These are phyloP conservation scores for Agrochola macilenta DNA, from an alignment of 2,888 invertebrate species.

Conservation along the genomic window DNA sequence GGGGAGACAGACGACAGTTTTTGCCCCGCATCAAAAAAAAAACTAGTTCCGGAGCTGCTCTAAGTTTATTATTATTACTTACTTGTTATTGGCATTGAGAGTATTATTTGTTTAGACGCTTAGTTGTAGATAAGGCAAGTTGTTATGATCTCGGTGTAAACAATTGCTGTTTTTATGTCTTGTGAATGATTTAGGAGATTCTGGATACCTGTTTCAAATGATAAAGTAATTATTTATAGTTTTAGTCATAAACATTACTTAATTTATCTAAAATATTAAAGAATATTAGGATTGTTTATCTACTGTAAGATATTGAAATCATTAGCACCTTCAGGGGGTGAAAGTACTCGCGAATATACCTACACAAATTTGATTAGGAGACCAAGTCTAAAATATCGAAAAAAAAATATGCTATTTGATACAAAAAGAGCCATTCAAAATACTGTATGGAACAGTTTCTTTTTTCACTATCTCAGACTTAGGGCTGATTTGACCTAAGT, in stretches of 20 bases:
- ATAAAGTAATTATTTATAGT: neutral
- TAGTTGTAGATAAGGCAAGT: neutral
- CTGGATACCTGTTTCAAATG: neutral
- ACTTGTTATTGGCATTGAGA: slow-evolving; percentile 22
- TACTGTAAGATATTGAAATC: slow-evolving; percentile 2
- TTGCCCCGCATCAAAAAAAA: too few relatives aligned
- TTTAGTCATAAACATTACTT: neutral
- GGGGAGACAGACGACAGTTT: too few relatives aligned
- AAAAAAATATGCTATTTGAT: neutral
- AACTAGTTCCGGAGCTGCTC: too few relatives aligned
- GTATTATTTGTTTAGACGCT: slow-evolving; percentile 1
- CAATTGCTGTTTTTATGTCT: neutral
- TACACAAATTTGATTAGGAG: too few relatives aligned
- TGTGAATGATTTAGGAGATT: neutral
- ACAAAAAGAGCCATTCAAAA: neutral
- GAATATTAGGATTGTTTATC: neutral
- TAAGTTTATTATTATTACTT: neutral
- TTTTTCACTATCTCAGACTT: neutral
- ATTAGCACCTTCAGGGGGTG: neutral
- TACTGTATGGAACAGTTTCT: neutral
- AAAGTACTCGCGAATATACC: too few relatives aligned
- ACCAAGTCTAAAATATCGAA: neutral
- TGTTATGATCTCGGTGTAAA: slow-evolving; percentile 31
- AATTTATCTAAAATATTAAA: neutral
- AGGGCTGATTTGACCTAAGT: neutral